A percentile compares a stretch with the other conserved stretches of the same genome.
Conservation (phyloP, 1,140 invertebrate genomes). For the Drosophila parvula region DNA sequence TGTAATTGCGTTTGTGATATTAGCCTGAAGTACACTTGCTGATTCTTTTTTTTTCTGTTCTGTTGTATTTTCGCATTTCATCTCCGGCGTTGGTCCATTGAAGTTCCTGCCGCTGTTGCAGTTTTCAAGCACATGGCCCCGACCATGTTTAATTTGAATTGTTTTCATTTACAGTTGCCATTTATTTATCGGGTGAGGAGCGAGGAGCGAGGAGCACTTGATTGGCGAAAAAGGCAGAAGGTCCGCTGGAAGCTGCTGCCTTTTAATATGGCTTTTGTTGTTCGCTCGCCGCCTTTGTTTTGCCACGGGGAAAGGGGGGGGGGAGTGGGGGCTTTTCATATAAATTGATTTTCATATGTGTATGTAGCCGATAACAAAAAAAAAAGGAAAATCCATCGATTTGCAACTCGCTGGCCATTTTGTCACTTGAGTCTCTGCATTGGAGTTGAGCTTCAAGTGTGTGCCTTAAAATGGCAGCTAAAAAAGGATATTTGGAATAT, state of each 20-base stretch:
- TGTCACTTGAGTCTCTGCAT: slow-evolving; percentile 5
- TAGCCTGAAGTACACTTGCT: slow-evolving; percentile 76
- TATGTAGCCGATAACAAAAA: slow-evolving; percentile 2
- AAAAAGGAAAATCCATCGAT: not conserved
- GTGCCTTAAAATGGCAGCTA: not conserved
- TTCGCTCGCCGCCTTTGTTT: slow-evolving; percentile 20
- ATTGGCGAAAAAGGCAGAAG: slow-evolving; percentile 49
- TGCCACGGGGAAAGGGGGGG: not conserved
- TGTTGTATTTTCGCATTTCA: slow-evolving; percentile 35
- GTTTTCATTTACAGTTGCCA: slow-evolving; percentile 82
- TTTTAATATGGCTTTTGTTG: slow-evolving; percentile 69
- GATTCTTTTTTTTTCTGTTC: slow-evolving; percentile 31
- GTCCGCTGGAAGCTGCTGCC: slow-evolving; percentile 1
- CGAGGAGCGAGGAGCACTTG: slow-evolving; percentile 57
- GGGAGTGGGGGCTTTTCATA: slow-evolving; percentile 38
- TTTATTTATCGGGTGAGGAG: slow-evolving; percentile 67
- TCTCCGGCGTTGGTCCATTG: slow-evolving; percentile 48
- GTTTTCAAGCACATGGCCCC: slow-evolving; percentile 71
- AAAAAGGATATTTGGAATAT: not conserved
- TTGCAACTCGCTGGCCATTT: slow-evolving; percentile 16
- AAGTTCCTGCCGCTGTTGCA: slow-evolving; percentile 73
- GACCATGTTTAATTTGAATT: slow-evolving; percentile 79
- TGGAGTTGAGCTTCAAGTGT: not conserved
- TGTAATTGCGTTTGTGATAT: slow-evolving; percentile 82
- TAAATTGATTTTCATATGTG: slow-evolving; percentile 66